A percentile compares a stretch with the other conserved stretches of the same genome.
Conservation (phyloP, 2,797 vertebrate species). For the Esox masquinongy region DNA sequence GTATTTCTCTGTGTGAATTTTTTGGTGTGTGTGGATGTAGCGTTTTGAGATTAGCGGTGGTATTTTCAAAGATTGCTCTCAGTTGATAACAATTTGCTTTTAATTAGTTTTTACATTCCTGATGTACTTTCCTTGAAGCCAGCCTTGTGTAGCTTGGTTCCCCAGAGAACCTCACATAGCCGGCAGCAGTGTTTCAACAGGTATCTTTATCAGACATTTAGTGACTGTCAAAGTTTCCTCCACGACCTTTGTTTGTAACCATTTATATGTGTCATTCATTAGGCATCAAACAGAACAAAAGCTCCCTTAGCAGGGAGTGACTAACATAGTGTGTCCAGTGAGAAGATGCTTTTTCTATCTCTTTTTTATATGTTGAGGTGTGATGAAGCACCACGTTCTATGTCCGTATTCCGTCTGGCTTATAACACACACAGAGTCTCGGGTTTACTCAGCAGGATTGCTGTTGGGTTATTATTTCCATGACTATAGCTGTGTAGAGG, state of each 20-base stretch:
- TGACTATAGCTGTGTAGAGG: no score
- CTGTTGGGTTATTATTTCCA: neutral
- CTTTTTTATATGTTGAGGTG: neutral
- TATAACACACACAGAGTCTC: neutral
- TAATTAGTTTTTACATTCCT: neutral
- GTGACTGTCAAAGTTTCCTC: neutral
- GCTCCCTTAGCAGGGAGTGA: neutral
- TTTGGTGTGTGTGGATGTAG: neutral
- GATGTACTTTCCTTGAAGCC: neutral
- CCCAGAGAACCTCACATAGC: neutral
- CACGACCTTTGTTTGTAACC: slow-evolving; percentile 5
- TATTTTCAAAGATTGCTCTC: neutral
- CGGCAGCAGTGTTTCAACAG: neutral
- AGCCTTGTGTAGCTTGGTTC: neutral
- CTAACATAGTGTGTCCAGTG: neutral
- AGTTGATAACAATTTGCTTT: neutral
- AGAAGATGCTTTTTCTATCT: neutral
- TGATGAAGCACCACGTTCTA: neutral
- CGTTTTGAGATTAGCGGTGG: neutral
- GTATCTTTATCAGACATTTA: neutral
- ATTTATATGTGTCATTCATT: neutral
- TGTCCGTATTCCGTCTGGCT: neutral
- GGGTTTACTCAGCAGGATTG: neutral
- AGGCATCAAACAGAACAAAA: neutral
- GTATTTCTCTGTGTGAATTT: slow-evolving; percentile 8